These are phyloP conservation scores for Pipra filicauda DNA, from an alignment of 2,113 vertebrate genomes.

Conservation along the genomic window DNA sequence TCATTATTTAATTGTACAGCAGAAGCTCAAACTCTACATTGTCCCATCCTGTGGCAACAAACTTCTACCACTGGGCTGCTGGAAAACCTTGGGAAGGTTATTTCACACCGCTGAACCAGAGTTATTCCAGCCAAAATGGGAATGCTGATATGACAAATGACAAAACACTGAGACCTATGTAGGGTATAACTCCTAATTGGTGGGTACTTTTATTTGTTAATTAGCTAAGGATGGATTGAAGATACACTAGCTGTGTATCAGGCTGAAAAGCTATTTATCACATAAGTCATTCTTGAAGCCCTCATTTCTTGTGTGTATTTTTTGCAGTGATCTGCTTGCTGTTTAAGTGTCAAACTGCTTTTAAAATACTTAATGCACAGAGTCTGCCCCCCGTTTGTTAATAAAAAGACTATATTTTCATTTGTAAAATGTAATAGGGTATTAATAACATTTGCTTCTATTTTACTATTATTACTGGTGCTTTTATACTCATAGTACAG, in stretches of 20 bases:
- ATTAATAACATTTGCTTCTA: not conserved
- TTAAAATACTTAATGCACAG: not conserved
- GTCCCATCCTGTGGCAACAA: not conserved
- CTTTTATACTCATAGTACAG: not conserved
- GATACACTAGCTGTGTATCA: not conserved
- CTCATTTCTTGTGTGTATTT: not conserved
- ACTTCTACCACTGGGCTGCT: not conserved
- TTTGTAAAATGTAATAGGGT: not conserved
- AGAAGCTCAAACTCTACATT: not conserved
- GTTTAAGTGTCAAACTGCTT: not conserved
- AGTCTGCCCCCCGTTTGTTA: not conserved
- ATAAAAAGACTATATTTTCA: not conserved
- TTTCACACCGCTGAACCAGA: not conserved
- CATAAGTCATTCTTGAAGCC: not conserved
- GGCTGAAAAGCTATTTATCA: not conserved
- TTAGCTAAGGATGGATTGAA: not conserved
- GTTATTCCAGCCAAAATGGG: not conserved
- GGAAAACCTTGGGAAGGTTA: not conserved
- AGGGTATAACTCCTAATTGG: not conserved
- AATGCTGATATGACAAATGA: not conserved
- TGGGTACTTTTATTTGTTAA: not conserved
- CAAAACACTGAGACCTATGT: accelerated
- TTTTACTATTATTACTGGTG: not conserved
- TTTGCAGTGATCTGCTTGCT: not conserved
- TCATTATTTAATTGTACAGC: not conserved